A percentile compares a stretch with the other conserved stretches of the same genome.
Conservation (phyloP, 2,888 invertebrate species). For the Epiblema foenella region DNA sequence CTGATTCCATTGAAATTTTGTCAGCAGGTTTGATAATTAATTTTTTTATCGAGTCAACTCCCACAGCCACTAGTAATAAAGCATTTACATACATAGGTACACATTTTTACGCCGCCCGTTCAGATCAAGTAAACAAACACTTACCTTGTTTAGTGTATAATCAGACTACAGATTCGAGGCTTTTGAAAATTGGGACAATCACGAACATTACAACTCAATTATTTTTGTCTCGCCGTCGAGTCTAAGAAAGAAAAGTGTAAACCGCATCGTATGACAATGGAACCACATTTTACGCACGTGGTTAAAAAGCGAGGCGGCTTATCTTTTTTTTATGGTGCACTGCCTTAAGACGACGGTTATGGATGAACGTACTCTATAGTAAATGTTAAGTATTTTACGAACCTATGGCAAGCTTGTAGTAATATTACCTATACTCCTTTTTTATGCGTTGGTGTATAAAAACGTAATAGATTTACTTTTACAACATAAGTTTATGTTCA, state of each 20-base stretch:
- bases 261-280: slow-evolving; percentile 51
- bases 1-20: no score
- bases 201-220: no score
- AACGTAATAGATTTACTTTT: slow-evolving; percentile 43
- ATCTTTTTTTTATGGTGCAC: slow-evolving; percentile 78
- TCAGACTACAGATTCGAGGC: no score
- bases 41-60: no score
- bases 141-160: no score
- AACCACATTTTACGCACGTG: slow-evolving; percentile 48
- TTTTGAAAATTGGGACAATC: no score
- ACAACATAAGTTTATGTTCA: slow-evolving; percentile 37
- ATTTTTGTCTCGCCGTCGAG: neutral
- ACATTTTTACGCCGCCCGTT: no score
- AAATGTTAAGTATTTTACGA: slow-evolving; percentile 46
- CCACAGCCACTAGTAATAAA: no score
- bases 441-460: slow-evolving; percentile 36
- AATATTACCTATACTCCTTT: slow-evolving; percentile 41
- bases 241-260: neutral
- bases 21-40: no score
- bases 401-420: slow-evolving; percentile 40
- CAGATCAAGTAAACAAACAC: no score
- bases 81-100: no score
- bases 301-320: slow-evolving; percentile 75
- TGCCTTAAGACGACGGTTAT: slow-evolving; percentile 59
- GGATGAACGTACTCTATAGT: slow-evolving; percentile 48